phyloP scores from a whole-genome alignment of 1,140 invertebrate species.

The Zophobas morio region DNA sequence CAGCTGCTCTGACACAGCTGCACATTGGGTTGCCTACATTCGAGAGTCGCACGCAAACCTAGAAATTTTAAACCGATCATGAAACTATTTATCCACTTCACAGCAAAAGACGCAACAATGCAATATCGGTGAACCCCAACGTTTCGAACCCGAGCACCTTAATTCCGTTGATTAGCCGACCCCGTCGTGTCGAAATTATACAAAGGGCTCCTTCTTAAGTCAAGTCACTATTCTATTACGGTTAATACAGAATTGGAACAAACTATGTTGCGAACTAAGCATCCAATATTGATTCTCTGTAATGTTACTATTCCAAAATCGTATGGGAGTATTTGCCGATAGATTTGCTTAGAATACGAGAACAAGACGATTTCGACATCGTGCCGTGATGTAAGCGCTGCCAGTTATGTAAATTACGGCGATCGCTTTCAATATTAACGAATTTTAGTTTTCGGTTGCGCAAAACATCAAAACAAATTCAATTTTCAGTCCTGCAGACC shows the following conservation, averaged over 20 bases:
- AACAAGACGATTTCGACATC: conserved; percentile 25
- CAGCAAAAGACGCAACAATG: no score
- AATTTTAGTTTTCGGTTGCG: conserved; percentile 25
- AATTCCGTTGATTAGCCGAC: not conserved
- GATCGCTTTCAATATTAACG: conserved; percentile 29
- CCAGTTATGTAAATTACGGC: conserved; percentile 6
- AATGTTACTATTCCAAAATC: conserved; percentile 42
- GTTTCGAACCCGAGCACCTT: not conserved
- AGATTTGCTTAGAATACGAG: conserved; percentile 39
- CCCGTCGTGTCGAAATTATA: not conserved
- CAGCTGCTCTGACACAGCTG: conserved; percentile 23
- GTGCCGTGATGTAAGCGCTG: conserved; percentile 7
- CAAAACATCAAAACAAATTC: conserved; percentile 6
- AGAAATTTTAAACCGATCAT: not conserved
- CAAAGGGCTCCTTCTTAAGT: conserved; percentile 43
- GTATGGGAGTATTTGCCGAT: conserved; percentile 27
- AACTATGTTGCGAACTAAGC: conserved; percentile 46
- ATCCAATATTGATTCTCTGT: conserved; percentile 25
- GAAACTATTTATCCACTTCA: no score
- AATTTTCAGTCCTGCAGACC: conserved; percentile 18
- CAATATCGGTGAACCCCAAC: no score
- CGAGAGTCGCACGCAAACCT: not conserved
- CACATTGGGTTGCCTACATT: conserved; percentile 20
- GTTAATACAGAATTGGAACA: conserved; percentile 41
- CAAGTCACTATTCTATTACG: conserved; percentile 34